Evolutionary conservation across 2,888 invertebrate genomes (phyloP), one percentile per base, ranked within the genome.

Genomic region (Caenorhabditis angaria): DNA sequence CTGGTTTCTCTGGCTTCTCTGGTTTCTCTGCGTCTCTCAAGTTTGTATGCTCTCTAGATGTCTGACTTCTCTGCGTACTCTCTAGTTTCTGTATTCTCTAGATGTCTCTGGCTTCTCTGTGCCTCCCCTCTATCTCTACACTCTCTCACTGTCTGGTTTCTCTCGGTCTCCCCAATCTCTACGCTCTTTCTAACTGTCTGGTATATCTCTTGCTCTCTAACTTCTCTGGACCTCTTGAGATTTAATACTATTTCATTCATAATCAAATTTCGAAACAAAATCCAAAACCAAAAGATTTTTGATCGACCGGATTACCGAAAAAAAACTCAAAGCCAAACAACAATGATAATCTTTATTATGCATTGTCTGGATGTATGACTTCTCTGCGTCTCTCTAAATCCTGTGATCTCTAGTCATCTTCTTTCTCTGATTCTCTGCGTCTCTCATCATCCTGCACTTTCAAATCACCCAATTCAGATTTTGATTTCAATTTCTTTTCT

Each of bases 381-480:
- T 27, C 27, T 53, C 27, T 27, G 24, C 53, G 41, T 41, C 41
- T 41, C 41, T 41, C 41, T 10, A 32, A 32, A 5, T 32, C 32
- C 10, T 10, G 6, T 18, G 2, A 12, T 41, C 41, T 41, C 41
- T 41, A 3, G 41, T 12, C 3, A 14, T 41, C 3, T 14, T 3
- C 12, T 53, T 18, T 53, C 53, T 53, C 53, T 53, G 25, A 3
- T 2, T 53, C 53, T 53, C 53, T 32, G 32, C 10, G 32, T 32
- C 32, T 32, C 32, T 32, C 32, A 32, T 10, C 5, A 32, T 10
- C 32, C 5, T 32, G 32, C 10, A 32, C 32, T 32, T 10, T n/a
- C n/a, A n/a, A n/a, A n/a, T n/a, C n/a, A n/a, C n/a, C n/a, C n/a
- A 32, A 32, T 32, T 32, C 32, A 32, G 32, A 32, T 32, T 32